Base-by-base conservation (phyloP, 2,888 invertebrate genomes). In the Heliconius sara region DNA sequence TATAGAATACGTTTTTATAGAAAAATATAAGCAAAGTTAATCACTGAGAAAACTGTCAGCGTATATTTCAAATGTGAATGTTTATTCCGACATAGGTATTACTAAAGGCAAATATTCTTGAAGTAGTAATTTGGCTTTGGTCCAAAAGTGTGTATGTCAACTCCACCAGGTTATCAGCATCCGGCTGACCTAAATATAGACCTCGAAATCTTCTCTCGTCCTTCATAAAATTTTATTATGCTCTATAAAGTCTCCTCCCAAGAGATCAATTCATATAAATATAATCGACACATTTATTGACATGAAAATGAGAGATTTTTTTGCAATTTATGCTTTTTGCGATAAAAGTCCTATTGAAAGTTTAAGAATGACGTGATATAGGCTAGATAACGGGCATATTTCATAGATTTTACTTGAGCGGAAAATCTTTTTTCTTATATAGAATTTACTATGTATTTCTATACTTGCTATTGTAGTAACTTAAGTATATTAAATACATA, bases 81-180 rank as follows among this genome's bases (percentile, higher is more conserved):
- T 60, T 89, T 87, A 89, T 89, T 83, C 78, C 80, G 81, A 88
- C 87, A 86, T 88, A 90, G 89, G 89, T 89, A 90, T 89, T 78
- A 80, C 77, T 77, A 80, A 82, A 60, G 78, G 76, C 71, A 73
- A 81, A 79, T 77, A 77, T 80, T 75, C 57, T 77, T 73, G 77
- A 72, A 82, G 76, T 72, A 79, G 78, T 79, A 80, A 81, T 83
- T 85, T 93, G 94, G 94, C 92, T 81, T 80, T 47, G 76, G 84
- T 91, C 93, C 93, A 93, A 86, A 84, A 82, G 84, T 85, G 85
- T 86, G 84, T 89, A 87, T 88, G 82, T 87, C 87, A 88, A 90
- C 88, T 91, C 91, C 89, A 89, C 87, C 92, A 92, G 93, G 92
- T 93, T 92, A 91, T 91, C 91, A 89, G 86, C 88, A 89, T 92